phyloP scores from a whole-genome alignment of 2,888 invertebrate genomes.

The Drosophila colorata region DNA sequence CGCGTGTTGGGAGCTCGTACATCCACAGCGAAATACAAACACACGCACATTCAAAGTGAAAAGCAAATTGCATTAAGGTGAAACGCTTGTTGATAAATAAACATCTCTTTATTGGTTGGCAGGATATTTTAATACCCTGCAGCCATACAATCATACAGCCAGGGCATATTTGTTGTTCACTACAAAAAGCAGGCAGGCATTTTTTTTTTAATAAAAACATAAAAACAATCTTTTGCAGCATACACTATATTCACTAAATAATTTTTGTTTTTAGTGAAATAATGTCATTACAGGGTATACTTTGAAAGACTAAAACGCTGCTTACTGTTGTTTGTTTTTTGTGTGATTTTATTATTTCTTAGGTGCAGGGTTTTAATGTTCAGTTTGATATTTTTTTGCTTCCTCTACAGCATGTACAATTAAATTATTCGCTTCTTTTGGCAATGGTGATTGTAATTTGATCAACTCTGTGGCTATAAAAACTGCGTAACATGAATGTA shows the following conservation, averaged over 20 bases:
- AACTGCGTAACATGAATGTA: neutral
- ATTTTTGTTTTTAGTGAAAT: neutral
- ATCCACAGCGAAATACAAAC: conserved; percentile 1
- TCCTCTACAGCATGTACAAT: neutral
- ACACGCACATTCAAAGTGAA: conserved; percentile 35
- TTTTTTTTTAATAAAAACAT: too few relatives aligned
- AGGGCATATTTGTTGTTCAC: neutral
- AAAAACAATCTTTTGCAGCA: too few relatives aligned
- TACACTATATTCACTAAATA: too few relatives aligned
- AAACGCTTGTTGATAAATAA: conserved; percentile 40
- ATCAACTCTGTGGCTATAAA: neutral
- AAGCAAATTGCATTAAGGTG: conserved; percentile 50
- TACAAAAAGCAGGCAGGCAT: too few relatives aligned
- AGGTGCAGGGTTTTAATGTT: neutral
- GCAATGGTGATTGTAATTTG: neutral
- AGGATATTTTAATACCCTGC: conserved; percentile 1
- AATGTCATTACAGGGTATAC: neutral
- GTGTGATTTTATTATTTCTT: neutral
- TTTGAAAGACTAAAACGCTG: neutral
- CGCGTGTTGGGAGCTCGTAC: conserved; percentile 4
- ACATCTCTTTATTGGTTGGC: conserved; percentile 20
- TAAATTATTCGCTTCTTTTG: neutral
- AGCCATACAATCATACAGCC: neutral
- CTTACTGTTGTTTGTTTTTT: neutral
- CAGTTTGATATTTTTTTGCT: neutral